Conservation (phyloP, 2,888 invertebrate genomes). For the Geotrupes spiniger region DNA sequence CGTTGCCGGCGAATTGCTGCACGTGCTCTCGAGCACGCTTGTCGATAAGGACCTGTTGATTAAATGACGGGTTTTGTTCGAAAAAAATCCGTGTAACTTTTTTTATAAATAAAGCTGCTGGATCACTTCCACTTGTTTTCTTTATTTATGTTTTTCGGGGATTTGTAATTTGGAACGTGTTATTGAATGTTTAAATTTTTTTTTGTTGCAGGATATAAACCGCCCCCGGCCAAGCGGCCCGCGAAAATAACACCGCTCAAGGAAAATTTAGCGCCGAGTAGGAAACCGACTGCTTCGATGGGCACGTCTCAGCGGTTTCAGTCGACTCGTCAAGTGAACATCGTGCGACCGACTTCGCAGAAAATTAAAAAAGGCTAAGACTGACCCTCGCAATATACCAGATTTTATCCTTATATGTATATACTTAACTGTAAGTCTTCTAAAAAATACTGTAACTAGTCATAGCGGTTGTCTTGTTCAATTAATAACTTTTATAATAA, state of each 20-base stretch:
- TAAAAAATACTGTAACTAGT: too few relatives aligned
- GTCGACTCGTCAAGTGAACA: slow-evolving; percentile 4
- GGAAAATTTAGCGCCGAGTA: slow-evolving; percentile 11
- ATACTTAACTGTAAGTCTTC: too few relatives aligned
- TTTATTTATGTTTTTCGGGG: too few relatives aligned
- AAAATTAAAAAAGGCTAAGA: not conserved
- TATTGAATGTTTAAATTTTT: slow-evolving; percentile 7
- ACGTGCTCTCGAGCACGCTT: slow-evolving; percentile 19
- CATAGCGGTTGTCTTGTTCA: too few relatives aligned
- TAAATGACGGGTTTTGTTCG: slow-evolving; percentile 10
- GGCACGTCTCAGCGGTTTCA: slow-evolving; percentile 23
- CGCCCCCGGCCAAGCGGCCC: slow-evolving; percentile 26
- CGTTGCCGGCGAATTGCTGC: slow-evolving; percentile 34
- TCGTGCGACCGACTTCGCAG: not conserved
- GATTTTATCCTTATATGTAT: too few relatives aligned
- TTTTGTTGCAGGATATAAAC: slow-evolving; percentile 31
- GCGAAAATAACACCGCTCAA: slow-evolving; percentile 20
- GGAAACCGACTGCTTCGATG: slow-evolving; percentile 23
- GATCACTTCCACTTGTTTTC: too few relatives aligned
- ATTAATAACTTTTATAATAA: too few relatives aligned
- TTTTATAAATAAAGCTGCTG: too few relatives aligned
- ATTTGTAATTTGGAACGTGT: too few relatives aligned
- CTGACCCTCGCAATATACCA: not conserved
- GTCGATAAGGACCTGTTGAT: slow-evolving; percentile 17
- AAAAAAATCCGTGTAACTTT: too few relatives aligned